phyloP scores from a whole-genome alignment of 2,113 vertebrate genomes.

The Scomber japonicus region DNA sequence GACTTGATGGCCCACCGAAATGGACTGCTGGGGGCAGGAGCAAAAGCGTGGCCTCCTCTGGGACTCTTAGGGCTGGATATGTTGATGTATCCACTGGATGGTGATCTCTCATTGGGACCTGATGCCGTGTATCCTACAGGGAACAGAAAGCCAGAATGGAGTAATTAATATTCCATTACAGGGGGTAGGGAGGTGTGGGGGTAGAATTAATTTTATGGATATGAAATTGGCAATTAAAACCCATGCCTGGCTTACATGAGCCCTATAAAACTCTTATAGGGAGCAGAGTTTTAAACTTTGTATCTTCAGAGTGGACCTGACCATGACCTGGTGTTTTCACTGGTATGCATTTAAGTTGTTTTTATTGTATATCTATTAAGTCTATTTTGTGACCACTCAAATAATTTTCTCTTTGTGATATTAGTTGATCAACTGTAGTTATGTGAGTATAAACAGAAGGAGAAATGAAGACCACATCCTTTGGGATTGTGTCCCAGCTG shows the following conservation, averaged over 20 bases:
- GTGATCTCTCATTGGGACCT: conserved; percentile 49
- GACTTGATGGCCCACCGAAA: conserved; percentile 75
- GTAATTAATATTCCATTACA: conserved; percentile 63
- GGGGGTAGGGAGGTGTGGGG: conserved; percentile 7
- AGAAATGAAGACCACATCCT: conserved; percentile 18
- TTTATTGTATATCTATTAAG: no score
- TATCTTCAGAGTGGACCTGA: neutral
- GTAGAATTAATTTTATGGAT: conserved; percentile 72
- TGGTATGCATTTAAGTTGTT: neutral
- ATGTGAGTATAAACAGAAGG: neutral
- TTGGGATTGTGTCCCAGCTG: neutral
- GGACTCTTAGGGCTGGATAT: conserved; percentile 53
- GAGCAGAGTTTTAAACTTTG: conserved; percentile 20
- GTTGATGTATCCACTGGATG: conserved; percentile 60
- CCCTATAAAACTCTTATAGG: conserved; percentile 15
- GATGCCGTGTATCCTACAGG: conserved; percentile 69
- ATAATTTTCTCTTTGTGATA: neutral
- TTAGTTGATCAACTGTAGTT: neutral
- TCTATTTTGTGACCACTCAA: neutral
- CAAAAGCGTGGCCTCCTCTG: conserved; percentile 38
- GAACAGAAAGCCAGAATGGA: conserved; percentile 67
- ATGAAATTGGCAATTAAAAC: conserved; percentile 74
- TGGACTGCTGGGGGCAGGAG: conserved; percentile 55
- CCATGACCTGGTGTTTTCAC: neutral
- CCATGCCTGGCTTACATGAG: conserved; percentile 43